Conservation (phyloP, 2,888 invertebrate genomes). For the Gnatocerus cornutus region DNA sequence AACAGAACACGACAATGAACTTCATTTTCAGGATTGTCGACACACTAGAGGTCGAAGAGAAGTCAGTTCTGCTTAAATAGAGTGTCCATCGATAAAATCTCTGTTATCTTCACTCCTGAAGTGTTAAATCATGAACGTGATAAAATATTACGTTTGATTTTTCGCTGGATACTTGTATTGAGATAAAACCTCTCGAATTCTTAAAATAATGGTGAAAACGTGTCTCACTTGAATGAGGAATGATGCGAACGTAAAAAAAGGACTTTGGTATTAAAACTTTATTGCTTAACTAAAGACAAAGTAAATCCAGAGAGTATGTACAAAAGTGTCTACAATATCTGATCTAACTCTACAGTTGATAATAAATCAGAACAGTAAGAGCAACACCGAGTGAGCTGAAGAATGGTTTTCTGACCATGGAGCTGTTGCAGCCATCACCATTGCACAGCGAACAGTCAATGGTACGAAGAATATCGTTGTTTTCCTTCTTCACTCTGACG, state of each 20-base stretch:
- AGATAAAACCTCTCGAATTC: no score
- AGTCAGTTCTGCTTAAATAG: no score
- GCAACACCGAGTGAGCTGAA: constrained; percentile 2
- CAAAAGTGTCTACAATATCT: constrained; percentile 1
- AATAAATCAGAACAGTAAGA: constrained; percentile 9
- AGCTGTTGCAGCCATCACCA: constrained; percentile 73
- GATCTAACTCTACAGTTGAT: background rate
- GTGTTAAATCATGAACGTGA: no score
- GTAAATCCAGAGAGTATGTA: constrained; percentile 7
- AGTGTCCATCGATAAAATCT: no score
- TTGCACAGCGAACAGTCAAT: constrained; percentile 70
- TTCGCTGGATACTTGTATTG: no score
- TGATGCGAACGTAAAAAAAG: background rate
- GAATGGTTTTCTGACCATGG: background rate
- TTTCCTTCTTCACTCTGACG: constrained; percentile 61
- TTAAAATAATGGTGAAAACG: no score
- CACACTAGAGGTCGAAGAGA: no score
- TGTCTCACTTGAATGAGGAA: no score
- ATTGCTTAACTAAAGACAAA: background rate
- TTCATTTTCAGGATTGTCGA: background rate
- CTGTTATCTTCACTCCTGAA: no score
- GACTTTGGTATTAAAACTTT: constrained; percentile 6
- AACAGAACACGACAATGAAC: constrained; percentile 5
- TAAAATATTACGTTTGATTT: no score
- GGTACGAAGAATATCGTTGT: constrained; percentile 58